phyloP scores from a whole-genome alignment of 1,140 invertebrate genomes.

The Rhagoletis zephyria region DNA sequence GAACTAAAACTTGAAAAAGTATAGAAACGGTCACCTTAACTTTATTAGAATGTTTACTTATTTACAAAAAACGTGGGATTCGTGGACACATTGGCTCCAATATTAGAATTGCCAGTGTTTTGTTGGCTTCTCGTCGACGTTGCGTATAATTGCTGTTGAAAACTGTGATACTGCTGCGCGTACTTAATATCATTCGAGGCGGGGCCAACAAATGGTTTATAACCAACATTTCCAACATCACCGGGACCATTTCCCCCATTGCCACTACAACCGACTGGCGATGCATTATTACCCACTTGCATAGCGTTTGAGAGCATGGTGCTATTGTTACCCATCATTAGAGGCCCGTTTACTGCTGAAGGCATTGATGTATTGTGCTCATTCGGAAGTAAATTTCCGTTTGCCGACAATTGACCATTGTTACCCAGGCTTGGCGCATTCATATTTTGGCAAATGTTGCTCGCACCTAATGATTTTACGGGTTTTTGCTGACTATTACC shows the following conservation, averaged over 20 bases:
- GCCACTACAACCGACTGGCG: conserved; percentile 35
- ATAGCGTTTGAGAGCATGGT: conserved; percentile 24
- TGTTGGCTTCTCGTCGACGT: conserved; percentile 84
- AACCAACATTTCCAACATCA: conserved; percentile 74
- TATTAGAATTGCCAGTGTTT: conserved; percentile 63
- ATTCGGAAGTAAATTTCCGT: background rate
- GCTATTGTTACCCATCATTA: conserved; percentile 34
- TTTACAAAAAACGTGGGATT: conserved; percentile 68
- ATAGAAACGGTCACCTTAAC: background rate
- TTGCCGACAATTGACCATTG: background rate
- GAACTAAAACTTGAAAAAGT: background rate
- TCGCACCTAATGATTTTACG: background rate
- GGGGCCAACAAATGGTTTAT: conserved; percentile 82
- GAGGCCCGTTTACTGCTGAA: background rate
- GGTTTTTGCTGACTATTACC: conserved; percentile 1
- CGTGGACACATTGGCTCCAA: conserved; percentile 64
- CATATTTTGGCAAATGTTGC: conserved; percentile 20
- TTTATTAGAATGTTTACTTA: conserved; percentile 59
- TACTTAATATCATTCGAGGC: conserved; percentile 91
- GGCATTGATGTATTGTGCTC: conserved; percentile 1
- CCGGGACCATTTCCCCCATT: conserved; percentile 64
- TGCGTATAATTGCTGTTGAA: conserved; percentile 94
- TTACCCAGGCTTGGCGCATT: background rate
- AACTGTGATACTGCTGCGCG: conserved; percentile 94
- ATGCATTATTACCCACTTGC: conserved; percentile 6